Conservation (phyloP, 1,140 invertebrate species). For the Zaprionus ghesquierei region DNA sequence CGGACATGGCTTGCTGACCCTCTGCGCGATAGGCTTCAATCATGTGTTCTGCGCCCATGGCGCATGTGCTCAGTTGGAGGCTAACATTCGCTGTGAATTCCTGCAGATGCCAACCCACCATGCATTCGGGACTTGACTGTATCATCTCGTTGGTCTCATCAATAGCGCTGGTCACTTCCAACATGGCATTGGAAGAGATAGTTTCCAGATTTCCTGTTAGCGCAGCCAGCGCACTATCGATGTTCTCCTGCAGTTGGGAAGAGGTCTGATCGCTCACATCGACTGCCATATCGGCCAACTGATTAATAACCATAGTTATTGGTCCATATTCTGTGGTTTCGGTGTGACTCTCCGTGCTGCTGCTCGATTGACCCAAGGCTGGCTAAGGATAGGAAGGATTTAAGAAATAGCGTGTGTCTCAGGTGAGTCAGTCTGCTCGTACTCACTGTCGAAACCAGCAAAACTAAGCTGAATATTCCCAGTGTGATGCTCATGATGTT, state of each 20-base stretch:
- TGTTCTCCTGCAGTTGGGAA: conserved; percentile 50
- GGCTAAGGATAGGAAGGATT: background rate
- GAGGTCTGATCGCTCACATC: conserved; percentile 52
- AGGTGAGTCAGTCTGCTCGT: background rate
- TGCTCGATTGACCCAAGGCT: background rate
- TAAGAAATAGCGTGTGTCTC: too few relatives aligned
- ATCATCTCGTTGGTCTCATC: conserved; percentile 56
- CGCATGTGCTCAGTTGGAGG: conserved; percentile 42
- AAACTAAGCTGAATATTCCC: conserved; percentile 30
- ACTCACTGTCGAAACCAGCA: conserved; percentile 43
- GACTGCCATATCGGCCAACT: conserved; percentile 46
- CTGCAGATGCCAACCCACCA: conserved; percentile 54
- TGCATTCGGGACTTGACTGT: conserved; percentile 52
- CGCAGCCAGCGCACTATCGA: conserved; percentile 30
- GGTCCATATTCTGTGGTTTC: conserved; percentile 60
- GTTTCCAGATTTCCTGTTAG: conserved; percentile 49
- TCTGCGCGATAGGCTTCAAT: conserved; percentile 31
- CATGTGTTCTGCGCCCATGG: conserved; percentile 4
- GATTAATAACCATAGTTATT: conserved; percentile 57
- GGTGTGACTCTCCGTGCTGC: conserved; percentile 12
- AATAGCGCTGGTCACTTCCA: conserved; percentile 49
- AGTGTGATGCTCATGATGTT: conserved; percentile 29
- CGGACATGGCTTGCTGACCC: conserved; percentile 28
- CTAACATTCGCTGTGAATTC: conserved; percentile 58
- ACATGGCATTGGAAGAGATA: conserved; percentile 38